A percentile compares a stretch with the other conserved stretches of the same genome.
Evolutionary conservation across 1,140 invertebrate genomes (phyloP).

Genomic region (Zaprionus ghesquierei): DNA sequence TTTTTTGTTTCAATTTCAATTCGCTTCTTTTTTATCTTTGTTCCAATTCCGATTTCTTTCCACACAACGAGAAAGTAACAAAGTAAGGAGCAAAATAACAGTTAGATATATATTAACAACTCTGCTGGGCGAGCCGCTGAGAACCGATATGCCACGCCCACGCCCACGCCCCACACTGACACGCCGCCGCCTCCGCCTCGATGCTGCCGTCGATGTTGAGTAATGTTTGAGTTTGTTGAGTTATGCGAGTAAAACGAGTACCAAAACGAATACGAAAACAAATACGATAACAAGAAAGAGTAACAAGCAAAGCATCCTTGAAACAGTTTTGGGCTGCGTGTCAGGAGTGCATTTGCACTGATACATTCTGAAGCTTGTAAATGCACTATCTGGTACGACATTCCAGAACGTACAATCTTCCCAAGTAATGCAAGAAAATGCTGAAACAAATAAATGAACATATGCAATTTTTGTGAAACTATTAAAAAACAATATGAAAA

Average conservation of each 20-base stretch:
- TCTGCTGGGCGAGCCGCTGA: neutral
- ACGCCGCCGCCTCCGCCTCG: neutral
- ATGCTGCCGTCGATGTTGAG: neutral
- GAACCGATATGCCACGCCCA: neutral
- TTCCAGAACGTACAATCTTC: conserved; percentile 85
- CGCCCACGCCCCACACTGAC: neutral
- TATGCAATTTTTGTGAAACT: conserved; percentile 69
- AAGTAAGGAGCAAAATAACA: neutral
- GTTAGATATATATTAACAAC: neutral
- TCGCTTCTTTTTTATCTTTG: conserved; percentile 15
- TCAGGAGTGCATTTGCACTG: conserved; percentile 98
- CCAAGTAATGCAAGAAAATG: conserved; percentile 70
- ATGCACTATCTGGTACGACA: conserved; percentile 99
- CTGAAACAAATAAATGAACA: conserved; percentile 42
- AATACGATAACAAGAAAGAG: neutral
- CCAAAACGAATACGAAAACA: neutral
- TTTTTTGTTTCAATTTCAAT: conserved; percentile 10
- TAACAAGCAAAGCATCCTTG: conserved; percentile 58
- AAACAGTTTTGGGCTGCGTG: conserved; percentile 91
- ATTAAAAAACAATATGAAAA: neutral
- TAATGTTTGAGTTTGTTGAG: neutral
- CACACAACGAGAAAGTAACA: neutral
- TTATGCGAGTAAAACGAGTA: neutral
- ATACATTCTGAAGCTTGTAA: conserved; percentile 93
- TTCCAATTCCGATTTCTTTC: neutral